A percentile compares a stretch with the other conserved stretches of the same genome.
phyloP scores from a whole-genome alignment of 1,140 invertebrate species.

The Drosophila parabipectinata region DNA sequence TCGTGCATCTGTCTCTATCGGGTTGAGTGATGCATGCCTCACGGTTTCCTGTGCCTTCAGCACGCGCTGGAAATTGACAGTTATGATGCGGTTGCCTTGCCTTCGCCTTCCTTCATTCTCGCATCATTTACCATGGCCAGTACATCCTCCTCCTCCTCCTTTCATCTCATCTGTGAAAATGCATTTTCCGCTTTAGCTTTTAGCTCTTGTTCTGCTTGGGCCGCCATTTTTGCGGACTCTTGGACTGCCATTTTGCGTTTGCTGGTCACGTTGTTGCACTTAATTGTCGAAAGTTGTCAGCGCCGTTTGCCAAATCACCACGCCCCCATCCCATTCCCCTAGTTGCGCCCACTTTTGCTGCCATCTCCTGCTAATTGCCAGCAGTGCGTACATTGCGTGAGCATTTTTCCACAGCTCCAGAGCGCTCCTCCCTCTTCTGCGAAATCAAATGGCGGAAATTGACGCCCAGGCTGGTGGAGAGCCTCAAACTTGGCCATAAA shows the following conservation, averaged over 20 bases:
- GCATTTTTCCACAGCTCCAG: background rate
- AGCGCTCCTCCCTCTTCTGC: background rate
- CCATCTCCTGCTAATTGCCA: conserved; percentile 45
- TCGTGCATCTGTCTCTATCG: background rate
- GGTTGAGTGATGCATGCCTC: conserved; percentile 24
- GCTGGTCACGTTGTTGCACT: conserved; percentile 62
- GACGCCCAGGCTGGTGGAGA: background rate
- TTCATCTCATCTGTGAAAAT: conserved; percentile 9
- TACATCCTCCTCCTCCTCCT: background rate
- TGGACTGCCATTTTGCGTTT: conserved; percentile 47
- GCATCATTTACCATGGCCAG: conserved; percentile 10
- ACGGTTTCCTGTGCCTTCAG: conserved; percentile 13
- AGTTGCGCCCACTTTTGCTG: conserved; percentile 16
- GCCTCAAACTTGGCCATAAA: conserved; percentile 53
- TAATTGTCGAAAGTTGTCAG: conserved; percentile 63
- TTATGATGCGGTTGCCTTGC: conserved; percentile 46
- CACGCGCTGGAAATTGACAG: conserved; percentile 38
- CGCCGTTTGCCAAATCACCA: conserved; percentile 33
- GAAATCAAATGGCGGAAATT: conserved; percentile 49
- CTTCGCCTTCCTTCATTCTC: conserved; percentile 21
- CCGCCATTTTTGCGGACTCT: conserved; percentile 32
- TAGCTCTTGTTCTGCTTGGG: conserved; percentile 1
- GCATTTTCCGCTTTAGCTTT: conserved; percentile 33
- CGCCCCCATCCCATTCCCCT: background rate
- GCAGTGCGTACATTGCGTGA: conserved; percentile 54